These are phyloP conservation scores for Gobio gobio DNA, from an alignment of 2,113 vertebrate species.

Conservation along the genomic window DNA sequence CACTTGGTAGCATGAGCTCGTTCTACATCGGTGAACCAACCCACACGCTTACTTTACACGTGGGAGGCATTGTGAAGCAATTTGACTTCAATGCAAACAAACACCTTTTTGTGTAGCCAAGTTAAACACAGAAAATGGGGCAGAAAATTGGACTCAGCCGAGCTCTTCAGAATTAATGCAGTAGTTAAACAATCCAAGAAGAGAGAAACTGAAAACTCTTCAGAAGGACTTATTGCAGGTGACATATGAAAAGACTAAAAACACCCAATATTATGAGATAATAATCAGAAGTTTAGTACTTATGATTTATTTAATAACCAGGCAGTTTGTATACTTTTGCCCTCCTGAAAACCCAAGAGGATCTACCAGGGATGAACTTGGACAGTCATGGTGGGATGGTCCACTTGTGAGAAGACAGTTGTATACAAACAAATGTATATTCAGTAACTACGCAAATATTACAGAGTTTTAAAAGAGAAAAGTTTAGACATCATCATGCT, in stretches of 20 bases:
- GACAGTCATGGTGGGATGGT: neutral
- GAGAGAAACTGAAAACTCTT: neutral
- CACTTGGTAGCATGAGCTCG: conserved; percentile 28
- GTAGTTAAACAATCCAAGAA: neutral
- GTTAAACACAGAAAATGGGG: conserved; percentile 36
- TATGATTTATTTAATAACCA: neutral
- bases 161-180: conserved; percentile 6
- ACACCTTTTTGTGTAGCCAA: conserved; percentile 40
- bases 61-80: conserved; percentile 55
- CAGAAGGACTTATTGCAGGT: neutral
- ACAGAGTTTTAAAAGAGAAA: too few relatives aligned
- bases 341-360: neutral
- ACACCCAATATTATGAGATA: neutral
- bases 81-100: conserved; percentile 51
- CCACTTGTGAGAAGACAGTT: neutral
- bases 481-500: too few relatives aligned
- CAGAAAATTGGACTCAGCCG: conserved; percentile 12
- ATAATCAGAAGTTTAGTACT: neutral
- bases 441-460: too few relatives aligned
- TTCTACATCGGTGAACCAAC: conserved; percentile 41
- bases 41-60: conserved; percentile 51
- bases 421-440: too few relatives aligned
- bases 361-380: neutral
- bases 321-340: neutral
- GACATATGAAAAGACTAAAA: neutral